phyloP scores from a whole-genome alignment of 2,113 vertebrate species.

The Dipodomys ordii region DNA sequence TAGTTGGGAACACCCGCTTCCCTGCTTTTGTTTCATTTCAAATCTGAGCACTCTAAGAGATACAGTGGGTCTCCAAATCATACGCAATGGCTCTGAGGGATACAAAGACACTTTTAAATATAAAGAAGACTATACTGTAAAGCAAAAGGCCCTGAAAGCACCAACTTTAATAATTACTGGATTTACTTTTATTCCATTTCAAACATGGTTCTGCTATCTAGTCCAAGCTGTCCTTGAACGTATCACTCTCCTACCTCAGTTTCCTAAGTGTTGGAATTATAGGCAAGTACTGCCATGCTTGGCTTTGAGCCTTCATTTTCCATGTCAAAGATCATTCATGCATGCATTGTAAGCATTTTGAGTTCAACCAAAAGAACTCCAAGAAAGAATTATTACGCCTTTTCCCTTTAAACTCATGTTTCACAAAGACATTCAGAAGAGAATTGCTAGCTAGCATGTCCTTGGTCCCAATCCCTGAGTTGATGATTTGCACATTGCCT shows the following conservation, averaged over 20 bases:
- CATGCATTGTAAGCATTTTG: not conserved
- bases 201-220: no score
- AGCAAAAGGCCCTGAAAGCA: not conserved
- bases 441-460: not conserved
- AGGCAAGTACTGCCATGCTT: no score
- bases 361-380: slow-evolving; percentile 1
- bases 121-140: not conserved
- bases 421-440: not conserved
- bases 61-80: slow-evolving; percentile 41
- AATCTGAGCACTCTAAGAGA: not conserved
- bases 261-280: no score
- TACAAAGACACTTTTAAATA: not conserved
- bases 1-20: not conserved
- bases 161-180: not conserved
- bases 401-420: not conserved
- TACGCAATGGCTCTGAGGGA: not conserved
- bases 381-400: not conserved
- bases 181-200: not conserved
- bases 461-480: not conserved
- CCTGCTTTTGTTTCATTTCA: slow-evolving; percentile 33
- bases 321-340: slow-evolving; percentile 23
- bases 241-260: no score
- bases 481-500: not conserved
- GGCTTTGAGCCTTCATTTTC: not conserved
- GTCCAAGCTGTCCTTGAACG: no score